Evolutionary conservation across 2,888 invertebrate genomes (phyloP), one percentile per base, ranked within the genome.

Genomic region (Pseudoips prasinana): DNA sequence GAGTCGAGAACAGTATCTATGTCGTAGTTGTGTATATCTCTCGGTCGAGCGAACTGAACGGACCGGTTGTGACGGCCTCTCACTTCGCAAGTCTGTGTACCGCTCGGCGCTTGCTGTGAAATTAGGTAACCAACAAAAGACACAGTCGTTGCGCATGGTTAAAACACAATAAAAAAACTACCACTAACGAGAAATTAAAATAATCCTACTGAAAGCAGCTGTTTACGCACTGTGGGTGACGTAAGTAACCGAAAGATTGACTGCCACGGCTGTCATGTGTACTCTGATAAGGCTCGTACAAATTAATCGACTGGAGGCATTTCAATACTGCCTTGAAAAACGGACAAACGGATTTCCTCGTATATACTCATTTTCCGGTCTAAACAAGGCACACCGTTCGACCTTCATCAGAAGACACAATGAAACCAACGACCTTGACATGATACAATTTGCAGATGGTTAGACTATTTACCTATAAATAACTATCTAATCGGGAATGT

Each of bases 41-140:
- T 73, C 71, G 77, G 76, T 73, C 78, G 78, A 82, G 68, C 75
- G 64, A 78, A 71, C 73, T 66, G 71, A 80, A 62, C 78, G 68
- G 73, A 86, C 88, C 86, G 86, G 85, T 87, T 85, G 76, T 65
- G 79, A 67, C 79, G 82, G 85, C 87, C 88, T 88, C 87, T 87
- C 86, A 87, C 87, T 87, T 87, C 68, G 86, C 83, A 85, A 88
- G 81, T 74, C 73, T 72, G 76, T 78, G 70, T 73, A 75, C 81
- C 77, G 75, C 78, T 75, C 71, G 68, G 67, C 64, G 75, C 69
- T 81, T 65, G 77, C 84, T 81, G 77, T 75, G 76, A 80, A 87
- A 86, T 87, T 87, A 83, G 86, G 87, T 87, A 87, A 85, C 84
- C 81, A 78, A 79, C 81, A 78, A 84, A 80, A 76, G 73, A 70